Base-by-base conservation (phyloP, 2,888 invertebrate genomes). In the Enchytraeus crypticus region DNA sequence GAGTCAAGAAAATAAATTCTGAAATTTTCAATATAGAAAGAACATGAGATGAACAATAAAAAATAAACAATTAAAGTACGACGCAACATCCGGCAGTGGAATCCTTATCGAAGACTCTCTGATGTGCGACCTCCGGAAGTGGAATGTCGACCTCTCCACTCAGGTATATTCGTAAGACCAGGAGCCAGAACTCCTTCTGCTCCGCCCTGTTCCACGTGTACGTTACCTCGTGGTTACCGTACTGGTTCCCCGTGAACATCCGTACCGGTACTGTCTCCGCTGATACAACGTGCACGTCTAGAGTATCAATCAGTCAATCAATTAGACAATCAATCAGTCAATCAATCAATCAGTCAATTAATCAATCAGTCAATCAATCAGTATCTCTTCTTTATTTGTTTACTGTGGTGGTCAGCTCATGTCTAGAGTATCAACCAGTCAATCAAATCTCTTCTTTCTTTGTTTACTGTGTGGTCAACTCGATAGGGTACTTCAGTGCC, bases 181-280 rank as follows among this genome's bases (percentile, higher is more conserved):
- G 59, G 18, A 69, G 64, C 69, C 69, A 69, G 57, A 69, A 61
- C 46, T 69, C 69, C 43, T 68, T 69, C 60, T 69, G 68, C 45
- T 69, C 69, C 3, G 66, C 69, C 4, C 69, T 55, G 62, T 69
- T 69, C 69, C 69, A 69, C 27, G 69, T 69, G 63, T 69, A 68
- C 18, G 69, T 69, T 32, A 66, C 63, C 60, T 69, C 69, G 57
- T 68, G 68, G 61, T 69, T 66, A 27, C 69, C 69, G 57, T 69
- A 64, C 38, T 68, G 67, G 58, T 69, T 69, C 14, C 69, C 69
- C 45, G 64, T 62, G 59, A 68, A 69, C 62, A 69, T 69, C 26
- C 69, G 65, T 43, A 69, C 65, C 21, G 68, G 66, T 11, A 69
- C 69, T 33, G 67, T 69, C 59, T 69, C 69, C 2, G 65, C 66